Evolutionary conservation across 1,140 invertebrate species (phyloP), one percentile per base, ranked within the genome.

Genomic region (Habropoda laboriosa): DNA sequence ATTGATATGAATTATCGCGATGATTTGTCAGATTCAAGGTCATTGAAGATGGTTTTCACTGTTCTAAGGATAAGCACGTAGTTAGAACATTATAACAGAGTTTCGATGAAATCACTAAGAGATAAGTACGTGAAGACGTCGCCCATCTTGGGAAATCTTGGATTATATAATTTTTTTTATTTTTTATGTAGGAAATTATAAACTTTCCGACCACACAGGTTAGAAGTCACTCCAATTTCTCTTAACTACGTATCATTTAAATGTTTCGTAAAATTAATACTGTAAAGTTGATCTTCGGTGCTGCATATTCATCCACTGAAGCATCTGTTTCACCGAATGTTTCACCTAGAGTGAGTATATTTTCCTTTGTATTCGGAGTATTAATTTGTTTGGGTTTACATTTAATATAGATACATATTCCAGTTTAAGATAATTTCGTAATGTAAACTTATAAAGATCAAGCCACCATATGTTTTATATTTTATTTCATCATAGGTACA

Each of bases 401-500:
- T 13, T 16, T 16, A 30, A 5, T 27, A 30, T 55, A 27, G 16
- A 12, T 16, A 27, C 16, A 16, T 27, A 55, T 27, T 57, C n/a
- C n/a, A n/a, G 18, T 8, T 2, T 10, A 13, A 49, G 5, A n/a
- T 49, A 18, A 57, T 30, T 57, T 13, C 2, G 30, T 32, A 21
- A 47, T 49, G 6, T 12, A 45, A 13, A 45, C 16, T 12, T 45
- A 12, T n/a, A 49, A 18, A 71, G 30, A n/a, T 21, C 40, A 38
- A 8, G 35, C 16, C 24, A 5, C 27, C 18, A 47, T 8, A 49
- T 3, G 40, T 27, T 38, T 35, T 51, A 32, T 58, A 0, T 2
- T 68, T 57, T 47, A n/a, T 13, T 6, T 27, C 47, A 60, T 87
- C 88, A 21, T 38, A 93, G 92, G 53, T 92, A 7, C 74, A 91